These are phyloP conservation scores for Drosophila mojavensis DNA, from an alignment of 1,140 invertebrate species.

Conservation along the genomic window DNA sequence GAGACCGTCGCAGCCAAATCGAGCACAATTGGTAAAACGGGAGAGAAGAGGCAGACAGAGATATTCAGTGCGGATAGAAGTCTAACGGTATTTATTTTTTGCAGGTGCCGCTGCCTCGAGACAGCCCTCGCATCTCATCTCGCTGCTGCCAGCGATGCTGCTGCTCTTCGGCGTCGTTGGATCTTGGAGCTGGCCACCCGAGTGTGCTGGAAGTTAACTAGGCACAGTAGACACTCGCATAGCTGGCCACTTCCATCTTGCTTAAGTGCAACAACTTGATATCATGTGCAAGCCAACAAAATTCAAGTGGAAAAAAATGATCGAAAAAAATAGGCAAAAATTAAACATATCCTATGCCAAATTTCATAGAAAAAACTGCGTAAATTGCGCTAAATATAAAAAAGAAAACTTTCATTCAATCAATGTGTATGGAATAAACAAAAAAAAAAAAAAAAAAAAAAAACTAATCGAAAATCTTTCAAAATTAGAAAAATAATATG, in stretches of 20 bases:
- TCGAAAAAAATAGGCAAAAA: constrained; percentile 47
- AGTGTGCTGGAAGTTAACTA: constrained; percentile 60
- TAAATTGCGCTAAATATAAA: background rate
- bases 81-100: constrained; percentile 4
- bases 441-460: background rate
- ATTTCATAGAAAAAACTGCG: constrained; percentile 65
- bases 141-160: constrained; percentile 48
- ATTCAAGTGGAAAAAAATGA: constrained; percentile 6
- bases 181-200: constrained; percentile 50
- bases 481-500: constrained; percentile 31
- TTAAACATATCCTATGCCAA: constrained; percentile 76
- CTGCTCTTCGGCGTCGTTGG: constrained; percentile 39
- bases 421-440: constrained; percentile 47
- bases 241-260: background rate
- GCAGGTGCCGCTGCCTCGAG: constrained; percentile 48
- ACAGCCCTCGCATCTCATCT: constrained; percentile 44
- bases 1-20: constrained; percentile 85
- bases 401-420: constrained; percentile 53
- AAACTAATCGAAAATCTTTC: constrained; percentile 35
- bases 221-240: constrained; percentile 1
- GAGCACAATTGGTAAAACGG: constrained; percentile 84
- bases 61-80: background rate
- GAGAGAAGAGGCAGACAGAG: background rate
- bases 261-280: background rate
- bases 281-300: constrained; percentile 7